Evolutionary conservation across 2,888 invertebrate genomes (phyloP).

Genomic region (Bellardia bayeri): DNA sequence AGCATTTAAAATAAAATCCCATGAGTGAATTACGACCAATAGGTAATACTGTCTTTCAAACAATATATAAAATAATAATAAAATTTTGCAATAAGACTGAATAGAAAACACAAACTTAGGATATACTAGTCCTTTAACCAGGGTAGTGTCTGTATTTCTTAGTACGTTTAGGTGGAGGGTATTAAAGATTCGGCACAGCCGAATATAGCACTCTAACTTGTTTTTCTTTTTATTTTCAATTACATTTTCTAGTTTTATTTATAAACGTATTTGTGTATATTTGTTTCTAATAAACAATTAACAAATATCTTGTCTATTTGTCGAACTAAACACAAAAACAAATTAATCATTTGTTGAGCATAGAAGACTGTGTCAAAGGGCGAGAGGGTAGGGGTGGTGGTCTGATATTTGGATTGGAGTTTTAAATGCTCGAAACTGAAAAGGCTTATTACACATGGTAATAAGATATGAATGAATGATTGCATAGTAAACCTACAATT

Average conservation of each 20-base stretch:
- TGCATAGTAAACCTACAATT: background rate
- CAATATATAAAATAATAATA: too few species aligned
- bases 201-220: too few species aligned
- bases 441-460: background rate
- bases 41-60: too few species aligned
- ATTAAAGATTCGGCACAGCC: too few species aligned
- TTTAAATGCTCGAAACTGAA: conserved; percentile 11
- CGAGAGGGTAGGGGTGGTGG: background rate
- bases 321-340: conserved; percentile 38
- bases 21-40: too few species aligned
- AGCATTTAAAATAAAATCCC: too few species aligned
- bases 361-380: background rate
- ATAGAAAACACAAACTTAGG: too few species aligned
- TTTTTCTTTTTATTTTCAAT: background rate
- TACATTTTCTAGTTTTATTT: background rate
- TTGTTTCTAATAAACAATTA: conserved; percentile 38
- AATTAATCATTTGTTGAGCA: conserved; percentile 49
- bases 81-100: too few species aligned
- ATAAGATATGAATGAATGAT: conserved; percentile 1
- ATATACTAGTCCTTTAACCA: too few species aligned
- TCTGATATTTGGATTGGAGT: background rate
- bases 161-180: too few species aligned
- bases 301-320: conserved; percentile 32
- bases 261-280: background rate
- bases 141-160: too few species aligned